phyloP scores from a whole-genome alignment of 1,140 invertebrate species.

The Drosophila athabasca region DNA sequence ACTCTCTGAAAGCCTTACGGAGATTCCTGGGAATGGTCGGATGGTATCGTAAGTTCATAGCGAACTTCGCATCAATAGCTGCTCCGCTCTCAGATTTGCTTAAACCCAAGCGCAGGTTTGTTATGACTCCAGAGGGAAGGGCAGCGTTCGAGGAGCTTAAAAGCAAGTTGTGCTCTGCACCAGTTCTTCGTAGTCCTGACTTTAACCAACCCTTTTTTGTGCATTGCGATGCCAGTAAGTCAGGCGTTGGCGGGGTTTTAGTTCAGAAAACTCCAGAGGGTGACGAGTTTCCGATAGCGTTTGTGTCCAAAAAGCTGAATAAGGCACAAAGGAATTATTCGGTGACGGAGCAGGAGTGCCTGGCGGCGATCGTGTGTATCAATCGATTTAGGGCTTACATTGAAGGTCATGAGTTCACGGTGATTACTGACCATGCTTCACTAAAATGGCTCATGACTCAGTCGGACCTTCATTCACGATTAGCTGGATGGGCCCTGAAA shows the following conservation, averaged over 20 bases:
- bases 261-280: background rate
- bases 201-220: background rate
- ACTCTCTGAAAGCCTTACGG: background rate
- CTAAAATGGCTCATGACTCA: background rate
- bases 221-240: background rate
- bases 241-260: background rate
- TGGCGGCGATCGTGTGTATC: background rate
- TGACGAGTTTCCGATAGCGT: conserved; percentile 1
- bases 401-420: conserved; percentile 1
- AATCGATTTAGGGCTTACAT: background rate
- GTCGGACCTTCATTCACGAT: background rate
- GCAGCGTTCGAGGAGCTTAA: background rate
- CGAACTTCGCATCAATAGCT: background rate
- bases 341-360: background rate
- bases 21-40: background rate
- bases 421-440: background rate
- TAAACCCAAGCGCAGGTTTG: background rate
- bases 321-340: background rate
- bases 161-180: too few species aligned
- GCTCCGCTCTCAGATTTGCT: background rate
- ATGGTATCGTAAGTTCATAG: background rate
- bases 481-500: background rate
- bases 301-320: background rate
- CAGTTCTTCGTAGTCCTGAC: too few species aligned
- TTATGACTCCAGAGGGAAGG: background rate